Evolutionary conservation across 35 echinoderm and acorn worm genomes (phyloP).

Genomic region (Ptychodera flava): DNA sequence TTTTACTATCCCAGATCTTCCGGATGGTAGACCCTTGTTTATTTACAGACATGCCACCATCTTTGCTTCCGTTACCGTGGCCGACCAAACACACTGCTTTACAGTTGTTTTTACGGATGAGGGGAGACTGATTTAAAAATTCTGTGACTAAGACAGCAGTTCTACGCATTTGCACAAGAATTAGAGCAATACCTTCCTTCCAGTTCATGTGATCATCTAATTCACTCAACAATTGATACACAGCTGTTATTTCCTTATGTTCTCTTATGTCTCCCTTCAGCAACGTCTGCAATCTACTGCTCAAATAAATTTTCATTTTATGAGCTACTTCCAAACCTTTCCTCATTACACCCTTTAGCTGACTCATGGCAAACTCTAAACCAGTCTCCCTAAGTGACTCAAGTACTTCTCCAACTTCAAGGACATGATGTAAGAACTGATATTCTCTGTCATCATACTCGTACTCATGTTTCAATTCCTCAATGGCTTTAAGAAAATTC

Average conservation of each 20-base stretch:
- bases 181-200: background rate
- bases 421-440: background rate
- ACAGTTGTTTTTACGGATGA: background rate
- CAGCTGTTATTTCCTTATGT: background rate
- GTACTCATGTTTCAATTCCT: background rate
- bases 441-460: background rate
- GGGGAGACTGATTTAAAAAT: background rate
- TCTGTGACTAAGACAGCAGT: background rate
- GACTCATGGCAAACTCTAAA: background rate
- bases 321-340: background rate
- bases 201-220: background rate
- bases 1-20: background rate
- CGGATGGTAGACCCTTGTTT: background rate
- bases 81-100: background rate
- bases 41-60: background rate
- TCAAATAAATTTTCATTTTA: background rate
- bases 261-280: background rate
- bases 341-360: background rate
- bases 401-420: background rate
- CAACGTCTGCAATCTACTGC: background rate
- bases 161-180: background rate
- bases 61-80: background rate
- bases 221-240: background rate
- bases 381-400: background rate
- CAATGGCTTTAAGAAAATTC: background rate